Evolutionary conservation across 2,113 vertebrate genomes (phyloP).

Genomic region (Kobus ellipsiprymnus): DNA sequence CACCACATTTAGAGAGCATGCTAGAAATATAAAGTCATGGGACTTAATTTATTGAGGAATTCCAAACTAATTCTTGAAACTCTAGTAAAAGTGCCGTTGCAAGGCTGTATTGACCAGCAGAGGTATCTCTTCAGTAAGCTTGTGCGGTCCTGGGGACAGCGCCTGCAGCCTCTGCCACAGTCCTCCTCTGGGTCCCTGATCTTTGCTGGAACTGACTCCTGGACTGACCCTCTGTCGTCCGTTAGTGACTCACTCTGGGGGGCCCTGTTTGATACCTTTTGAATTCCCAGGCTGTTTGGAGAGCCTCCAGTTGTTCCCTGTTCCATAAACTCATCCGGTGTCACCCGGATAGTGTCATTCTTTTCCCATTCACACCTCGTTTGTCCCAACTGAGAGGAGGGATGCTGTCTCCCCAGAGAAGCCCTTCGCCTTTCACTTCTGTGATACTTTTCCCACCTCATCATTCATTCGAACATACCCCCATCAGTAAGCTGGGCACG

Average conservation of each 20-base stretch:
- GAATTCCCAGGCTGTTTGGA: not conserved
- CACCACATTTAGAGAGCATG: not conserved
- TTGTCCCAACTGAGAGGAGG: not conserved
- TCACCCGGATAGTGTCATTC: not conserved
- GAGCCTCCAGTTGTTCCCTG: not conserved
- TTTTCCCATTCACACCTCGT: not conserved
- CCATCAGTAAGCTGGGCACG: not conserved
- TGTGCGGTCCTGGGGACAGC: accelerated
- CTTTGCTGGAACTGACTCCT: not conserved
- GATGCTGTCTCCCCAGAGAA: not conserved
- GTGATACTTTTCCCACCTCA: not conserved
- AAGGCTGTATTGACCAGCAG: not conserved
- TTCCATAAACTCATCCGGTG: not conserved
- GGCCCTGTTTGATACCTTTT: not conserved
- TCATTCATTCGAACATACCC: not conserved
- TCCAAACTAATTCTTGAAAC: not conserved
- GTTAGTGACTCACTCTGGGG: not conserved
- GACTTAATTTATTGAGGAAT: not conserved
- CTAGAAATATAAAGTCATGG: not conserved
- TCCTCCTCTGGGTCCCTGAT: not conserved
- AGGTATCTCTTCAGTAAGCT: not conserved
- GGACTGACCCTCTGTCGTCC: not conserved
- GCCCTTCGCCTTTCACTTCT: not conserved
- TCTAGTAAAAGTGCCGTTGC: not conserved
- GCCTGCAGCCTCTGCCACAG: accelerated